phyloP scores from a whole-genome alignment of 2,888 invertebrate genomes.

The Hemithea aestivaria region DNA sequence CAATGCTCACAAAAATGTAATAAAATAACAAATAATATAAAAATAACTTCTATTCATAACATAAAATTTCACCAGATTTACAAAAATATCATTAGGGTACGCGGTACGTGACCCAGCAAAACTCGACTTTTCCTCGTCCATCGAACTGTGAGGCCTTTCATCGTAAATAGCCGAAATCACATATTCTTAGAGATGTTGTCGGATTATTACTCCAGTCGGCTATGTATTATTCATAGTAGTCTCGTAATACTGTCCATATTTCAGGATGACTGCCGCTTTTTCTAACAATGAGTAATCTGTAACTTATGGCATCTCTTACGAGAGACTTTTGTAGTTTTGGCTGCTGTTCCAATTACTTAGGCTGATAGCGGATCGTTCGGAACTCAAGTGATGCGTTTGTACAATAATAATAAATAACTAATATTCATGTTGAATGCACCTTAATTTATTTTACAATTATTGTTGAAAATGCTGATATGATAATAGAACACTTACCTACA shows the following conservation, averaged over 20 bases:
- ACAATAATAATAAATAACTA: no score
- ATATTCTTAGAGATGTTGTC: slow-evolving; percentile 49
- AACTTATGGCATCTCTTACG: slow-evolving; percentile 14
- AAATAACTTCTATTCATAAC: no score
- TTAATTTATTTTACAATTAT: no score
- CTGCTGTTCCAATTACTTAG: slow-evolving; percentile 2
- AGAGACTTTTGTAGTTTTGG: slow-evolving; percentile 11
- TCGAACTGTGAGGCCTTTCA: slow-evolving; percentile 24
- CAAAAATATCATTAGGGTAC: slow-evolving; percentile 16
- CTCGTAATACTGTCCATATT: slow-evolving; percentile 55
- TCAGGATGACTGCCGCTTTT: slow-evolving; percentile 53
- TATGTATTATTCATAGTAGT: slow-evolving; percentile 72
- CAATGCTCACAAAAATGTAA: no score
- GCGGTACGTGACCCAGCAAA: slow-evolving; percentile 23
- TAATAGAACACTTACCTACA: no score
- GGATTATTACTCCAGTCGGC: slow-evolving; percentile 58
- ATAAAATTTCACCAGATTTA: background rate
- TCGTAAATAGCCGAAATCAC: slow-evolving; percentile 38
- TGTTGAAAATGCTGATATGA: no score
- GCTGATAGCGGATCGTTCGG: background rate
- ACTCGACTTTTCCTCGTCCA: slow-evolving; percentile 19
- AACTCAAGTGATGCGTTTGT: background rate
- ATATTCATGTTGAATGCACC: no score
- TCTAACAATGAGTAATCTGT: slow-evolving; percentile 35
- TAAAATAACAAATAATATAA: no score